These are phyloP conservation scores for Beris morrisii DNA, from an alignment of 2,888 invertebrate species.

Conservation along the genomic window DNA sequence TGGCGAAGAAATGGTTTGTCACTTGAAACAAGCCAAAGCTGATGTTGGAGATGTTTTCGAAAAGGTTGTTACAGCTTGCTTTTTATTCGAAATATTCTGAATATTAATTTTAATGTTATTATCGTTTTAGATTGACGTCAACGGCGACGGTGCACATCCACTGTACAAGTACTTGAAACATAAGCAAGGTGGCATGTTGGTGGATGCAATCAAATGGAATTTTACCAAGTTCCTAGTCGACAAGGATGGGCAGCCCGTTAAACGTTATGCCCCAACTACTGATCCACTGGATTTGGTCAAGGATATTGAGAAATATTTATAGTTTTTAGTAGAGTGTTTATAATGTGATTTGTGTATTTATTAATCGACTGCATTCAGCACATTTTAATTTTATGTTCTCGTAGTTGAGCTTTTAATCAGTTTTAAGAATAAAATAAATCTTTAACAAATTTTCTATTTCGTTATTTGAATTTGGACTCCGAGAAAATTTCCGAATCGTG, in stretches of 20 bases:
- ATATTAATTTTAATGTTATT: not conserved
- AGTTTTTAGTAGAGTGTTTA: slow-evolving; percentile 36
- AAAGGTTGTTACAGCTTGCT: slow-evolving; percentile 56
- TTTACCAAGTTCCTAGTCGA: slow-evolving; percentile 56
- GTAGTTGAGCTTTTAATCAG: no score
- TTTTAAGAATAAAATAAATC: no score
- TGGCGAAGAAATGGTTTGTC: slow-evolving; percentile 67
- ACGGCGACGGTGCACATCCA: slow-evolving; percentile 52
- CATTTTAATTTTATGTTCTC: no score
- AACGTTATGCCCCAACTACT: slow-evolving; percentile 57
- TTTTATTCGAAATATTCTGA: not conserved
- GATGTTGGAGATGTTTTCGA: slow-evolving; percentile 69
- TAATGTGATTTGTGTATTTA: no score
- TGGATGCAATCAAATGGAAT: slow-evolving; percentile 55
- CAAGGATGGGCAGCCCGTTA: slow-evolving; percentile 53
- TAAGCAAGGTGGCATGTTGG: slow-evolving; percentile 53
- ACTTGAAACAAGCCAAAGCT: slow-evolving; percentile 59
- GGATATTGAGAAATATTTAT: slow-evolving; percentile 54
- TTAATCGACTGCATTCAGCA: no score
- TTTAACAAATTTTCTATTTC: no score
- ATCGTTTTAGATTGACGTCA: slow-evolving; percentile 47
- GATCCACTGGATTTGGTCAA: slow-evolving; percentile 55
- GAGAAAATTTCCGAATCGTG: no score
- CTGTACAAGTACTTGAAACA: slow-evolving; percentile 54
- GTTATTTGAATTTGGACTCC: no score